A percentile compares a stretch with the other conserved stretches of the same genome.
These are phyloP conservation scores for Cherax quadricarinatus DNA, from an alignment of 1,140 invertebrate genomes.

Conservation along the genomic window DNA sequence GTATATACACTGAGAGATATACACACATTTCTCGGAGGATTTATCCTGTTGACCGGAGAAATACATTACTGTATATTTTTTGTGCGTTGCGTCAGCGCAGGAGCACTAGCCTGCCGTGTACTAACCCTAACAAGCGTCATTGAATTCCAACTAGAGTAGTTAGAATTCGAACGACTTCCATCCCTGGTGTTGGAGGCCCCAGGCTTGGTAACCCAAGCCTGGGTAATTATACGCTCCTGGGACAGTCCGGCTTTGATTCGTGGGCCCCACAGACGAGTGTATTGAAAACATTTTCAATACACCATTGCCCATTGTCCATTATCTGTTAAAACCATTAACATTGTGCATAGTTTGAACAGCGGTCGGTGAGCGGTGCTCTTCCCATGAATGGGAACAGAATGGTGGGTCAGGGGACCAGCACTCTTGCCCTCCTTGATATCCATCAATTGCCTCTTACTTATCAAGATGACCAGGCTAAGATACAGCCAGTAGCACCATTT, in stretches of 20 bases:
- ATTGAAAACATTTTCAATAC: slow-evolving; percentile 64
- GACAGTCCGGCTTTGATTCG: slow-evolving; percentile 30
- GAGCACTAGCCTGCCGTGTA: not conserved
- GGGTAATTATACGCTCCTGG: slow-evolving; percentile 46
- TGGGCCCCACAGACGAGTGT: slow-evolving; percentile 42
- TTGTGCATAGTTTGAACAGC: slow-evolving; percentile 71
- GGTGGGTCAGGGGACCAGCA: not conserved
- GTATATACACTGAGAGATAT: too few species aligned
- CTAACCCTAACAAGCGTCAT: not conserved
- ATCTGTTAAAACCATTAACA: slow-evolving; percentile 72
- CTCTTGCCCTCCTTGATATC: slow-evolving; percentile 7
- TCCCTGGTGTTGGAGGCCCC: not conserved
- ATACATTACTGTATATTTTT: too few species aligned
- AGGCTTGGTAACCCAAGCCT: slow-evolving; percentile 43
- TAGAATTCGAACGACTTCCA: not conserved
- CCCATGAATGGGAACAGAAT: slow-evolving; percentile 33
- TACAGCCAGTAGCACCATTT: not conserved
- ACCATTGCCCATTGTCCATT: slow-evolving; percentile 71
- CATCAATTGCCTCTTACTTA: not conserved
- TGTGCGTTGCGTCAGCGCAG: too few species aligned
- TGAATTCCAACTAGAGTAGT: not conserved
- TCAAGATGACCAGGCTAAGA: not conserved
- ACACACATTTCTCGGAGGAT: too few species aligned
- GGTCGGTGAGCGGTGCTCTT: slow-evolving; percentile 44
- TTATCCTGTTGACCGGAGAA: too few species aligned